Conservation (phyloP, 2,888 invertebrate species). For the Brachypterus glaber region DNA sequence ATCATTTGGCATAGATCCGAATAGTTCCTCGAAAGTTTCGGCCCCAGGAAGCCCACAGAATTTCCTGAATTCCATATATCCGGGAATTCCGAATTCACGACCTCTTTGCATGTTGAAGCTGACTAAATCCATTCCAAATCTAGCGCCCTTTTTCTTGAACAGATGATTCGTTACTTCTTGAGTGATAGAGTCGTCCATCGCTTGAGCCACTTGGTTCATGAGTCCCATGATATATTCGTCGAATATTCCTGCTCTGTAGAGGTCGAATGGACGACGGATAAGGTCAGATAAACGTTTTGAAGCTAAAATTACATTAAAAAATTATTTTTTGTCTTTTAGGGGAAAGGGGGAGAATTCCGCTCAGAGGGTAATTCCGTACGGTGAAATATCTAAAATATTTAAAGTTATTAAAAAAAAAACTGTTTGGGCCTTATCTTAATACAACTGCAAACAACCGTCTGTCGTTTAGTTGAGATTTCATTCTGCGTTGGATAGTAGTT, state of each 20-base stretch:
- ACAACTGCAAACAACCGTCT: too few relatives aligned
- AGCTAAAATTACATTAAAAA: conserved; percentile 48
- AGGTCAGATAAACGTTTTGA: conserved; percentile 81
- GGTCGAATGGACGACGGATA: conserved; percentile 79
- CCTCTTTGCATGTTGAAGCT: conserved; percentile 91
- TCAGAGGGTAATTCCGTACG: too few relatives aligned
- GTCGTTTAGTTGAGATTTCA: too few relatives aligned
- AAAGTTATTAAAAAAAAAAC: too few relatives aligned
- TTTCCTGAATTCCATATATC: conserved; percentile 88
- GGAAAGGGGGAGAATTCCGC: too few relatives aligned
- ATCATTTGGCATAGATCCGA: conserved; percentile 81
- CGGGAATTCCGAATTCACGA: conserved; percentile 82
- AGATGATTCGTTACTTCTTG: conserved; percentile 85
- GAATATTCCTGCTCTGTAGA: conserved; percentile 81
- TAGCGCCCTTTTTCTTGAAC: conserved; percentile 66
- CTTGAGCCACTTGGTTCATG: conserved; percentile 89
- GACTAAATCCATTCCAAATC: conserved; percentile 82
- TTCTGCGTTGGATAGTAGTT: too few relatives aligned
- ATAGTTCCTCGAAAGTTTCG: conserved; percentile 68
- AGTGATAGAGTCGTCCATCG: conserved; percentile 91
- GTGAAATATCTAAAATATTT: neutral
- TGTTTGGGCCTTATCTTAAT: too few relatives aligned
- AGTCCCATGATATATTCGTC: conserved; percentile 90
- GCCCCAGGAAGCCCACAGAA: conserved; percentile 79
- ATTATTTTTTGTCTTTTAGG: too few relatives aligned